These are phyloP conservation scores for Miichthys miiuy DNA, from an alignment of 2,797 vertebrate genomes.

Conservation along the genomic window DNA sequence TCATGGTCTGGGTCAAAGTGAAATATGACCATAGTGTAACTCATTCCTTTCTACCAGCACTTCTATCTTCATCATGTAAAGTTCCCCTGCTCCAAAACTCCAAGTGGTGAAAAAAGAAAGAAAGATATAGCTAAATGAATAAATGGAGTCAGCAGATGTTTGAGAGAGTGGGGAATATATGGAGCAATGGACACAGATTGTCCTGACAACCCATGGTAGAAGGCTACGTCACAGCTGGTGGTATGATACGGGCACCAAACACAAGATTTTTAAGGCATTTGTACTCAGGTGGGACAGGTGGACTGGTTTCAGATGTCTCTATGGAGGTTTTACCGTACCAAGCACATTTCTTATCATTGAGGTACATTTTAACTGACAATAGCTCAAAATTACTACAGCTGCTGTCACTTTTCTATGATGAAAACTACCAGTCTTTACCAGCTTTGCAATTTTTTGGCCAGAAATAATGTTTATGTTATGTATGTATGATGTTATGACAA, in stretches of 20 bases:
- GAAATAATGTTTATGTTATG: not conserved
- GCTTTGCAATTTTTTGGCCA: no score
- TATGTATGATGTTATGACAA: no score
- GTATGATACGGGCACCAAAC: no score
- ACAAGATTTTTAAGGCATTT: not conserved
- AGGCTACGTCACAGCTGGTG: conserved; percentile 26
- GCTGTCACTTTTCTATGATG: not conserved
- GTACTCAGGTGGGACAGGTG: conserved; percentile 9
- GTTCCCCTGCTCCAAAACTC: not conserved
- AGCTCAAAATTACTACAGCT: not conserved
- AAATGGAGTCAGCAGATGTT: conserved; percentile 49
- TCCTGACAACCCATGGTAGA: conserved; percentile 21
- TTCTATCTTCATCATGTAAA: not conserved
- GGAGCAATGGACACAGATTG: conserved; percentile 15
- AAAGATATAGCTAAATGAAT: conserved; percentile 13
- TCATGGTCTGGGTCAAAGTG: conserved; percentile 27
- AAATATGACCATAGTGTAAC: conserved; percentile 13
- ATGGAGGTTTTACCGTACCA: not conserved
- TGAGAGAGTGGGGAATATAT: conserved; percentile 20
- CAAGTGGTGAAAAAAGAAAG: conserved; percentile 16
- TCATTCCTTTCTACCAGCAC: not conserved
- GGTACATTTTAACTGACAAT: not conserved
- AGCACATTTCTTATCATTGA: not conserved
- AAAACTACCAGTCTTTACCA: not conserved
- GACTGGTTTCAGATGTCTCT: not conserved